Evolutionary conservation across 1,140 invertebrate species (phyloP).

Genomic region (Steinernema feltiae): DNA sequence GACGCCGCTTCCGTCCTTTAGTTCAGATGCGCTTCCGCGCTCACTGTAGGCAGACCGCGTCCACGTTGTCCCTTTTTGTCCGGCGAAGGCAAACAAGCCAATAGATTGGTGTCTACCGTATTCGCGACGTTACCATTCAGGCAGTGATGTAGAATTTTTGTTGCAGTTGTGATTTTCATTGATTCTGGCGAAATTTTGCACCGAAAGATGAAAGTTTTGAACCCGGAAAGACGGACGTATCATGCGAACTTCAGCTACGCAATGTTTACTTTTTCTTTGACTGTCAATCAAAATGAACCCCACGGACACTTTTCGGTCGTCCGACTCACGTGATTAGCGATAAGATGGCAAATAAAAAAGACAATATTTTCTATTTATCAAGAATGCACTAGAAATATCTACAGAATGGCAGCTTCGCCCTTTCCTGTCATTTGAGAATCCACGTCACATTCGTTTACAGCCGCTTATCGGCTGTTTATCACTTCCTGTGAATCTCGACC

Average conservation of each 20-base stretch:
- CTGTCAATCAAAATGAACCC: too few species aligned
- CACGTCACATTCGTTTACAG: too few species aligned
- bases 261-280: too few species aligned
- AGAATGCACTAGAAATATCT: too few species aligned
- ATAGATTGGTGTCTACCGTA: not conserved
- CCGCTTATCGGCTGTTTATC: not conserved
- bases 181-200: too few species aligned
- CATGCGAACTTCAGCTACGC: too few species aligned
- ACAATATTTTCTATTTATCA: too few species aligned
- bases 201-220: too few species aligned
- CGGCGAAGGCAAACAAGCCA: not conserved
- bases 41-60: not conserved
- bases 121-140: not conserved
- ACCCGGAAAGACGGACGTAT: too few species aligned
- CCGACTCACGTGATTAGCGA: not conserved
- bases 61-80: not conserved
- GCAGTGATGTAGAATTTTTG: not conserved
- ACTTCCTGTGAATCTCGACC: not conserved
- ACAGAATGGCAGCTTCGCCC: too few species aligned
- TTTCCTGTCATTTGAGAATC: too few species aligned
- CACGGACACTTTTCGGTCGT: not conserved
- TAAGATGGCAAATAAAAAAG: not conserved
- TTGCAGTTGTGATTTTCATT: too few species aligned
- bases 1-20: not conserved
- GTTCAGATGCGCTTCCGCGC: not conserved